Percentiles rank a stretch among this genome's conserved stretches.
These are phyloP conservation scores for Aleiodes leptofemur DNA, from an alignment of 2,888 invertebrate species.

Conservation along the genomic window DNA sequence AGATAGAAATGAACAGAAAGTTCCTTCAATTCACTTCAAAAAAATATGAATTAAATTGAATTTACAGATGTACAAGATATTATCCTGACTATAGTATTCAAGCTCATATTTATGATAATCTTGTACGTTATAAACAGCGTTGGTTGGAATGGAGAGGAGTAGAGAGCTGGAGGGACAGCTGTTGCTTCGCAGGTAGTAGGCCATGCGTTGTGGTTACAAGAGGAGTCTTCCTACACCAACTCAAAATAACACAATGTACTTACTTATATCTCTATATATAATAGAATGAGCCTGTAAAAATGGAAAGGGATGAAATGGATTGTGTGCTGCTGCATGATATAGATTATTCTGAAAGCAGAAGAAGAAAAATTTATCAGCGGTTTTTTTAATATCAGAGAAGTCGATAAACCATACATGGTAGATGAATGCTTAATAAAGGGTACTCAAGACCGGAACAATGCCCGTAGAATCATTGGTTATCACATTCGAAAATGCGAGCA, in stretches of 20 bases:
- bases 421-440: slow-evolving; percentile 32
- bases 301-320: neutral
- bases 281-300: neutral
- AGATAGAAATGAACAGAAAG: too few species aligned
- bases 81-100: too few species aligned
- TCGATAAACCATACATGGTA: slow-evolving; percentile 11
- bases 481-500: slow-evolving; percentile 19
- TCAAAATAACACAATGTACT: neutral
- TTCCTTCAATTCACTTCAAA: too few species aligned
- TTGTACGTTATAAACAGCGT: too few species aligned
- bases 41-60: too few species aligned
- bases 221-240: neutral
- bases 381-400: neutral
- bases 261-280: neutral
- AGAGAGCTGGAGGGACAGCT: slow-evolving; percentile 37
- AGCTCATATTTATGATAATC: too few species aligned
- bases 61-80: too few species aligned
- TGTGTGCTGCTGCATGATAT: neutral
- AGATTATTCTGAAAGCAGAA: neutral
- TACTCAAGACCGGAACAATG: slow-evolving; percentile 33
- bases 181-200: slow-evolving; percentile 42
- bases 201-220: slow-evolving; percentile 4
- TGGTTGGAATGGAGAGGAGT: neutral
- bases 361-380: neutral
- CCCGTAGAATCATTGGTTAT: slow-evolving; percentile 32